These are phyloP conservation scores for Holothuria scabra DNA, from an alignment of 53 echinoderm and acorn worm species.

Conservation along the genomic window DNA sequence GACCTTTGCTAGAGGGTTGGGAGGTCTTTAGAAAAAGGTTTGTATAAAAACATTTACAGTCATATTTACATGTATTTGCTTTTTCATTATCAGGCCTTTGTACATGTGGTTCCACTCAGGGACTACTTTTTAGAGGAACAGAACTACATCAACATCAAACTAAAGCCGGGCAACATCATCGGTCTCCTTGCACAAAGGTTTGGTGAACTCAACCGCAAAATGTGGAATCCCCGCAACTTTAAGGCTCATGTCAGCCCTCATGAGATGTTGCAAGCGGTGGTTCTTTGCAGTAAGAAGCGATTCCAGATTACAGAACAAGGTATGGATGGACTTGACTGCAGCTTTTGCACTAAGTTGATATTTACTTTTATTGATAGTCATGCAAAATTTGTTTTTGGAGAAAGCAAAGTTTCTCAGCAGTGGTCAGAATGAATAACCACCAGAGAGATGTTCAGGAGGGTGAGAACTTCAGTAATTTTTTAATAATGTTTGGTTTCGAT, in stretches of 20 bases:
- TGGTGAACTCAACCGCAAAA: constrained; percentile 96
- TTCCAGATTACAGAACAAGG: constrained; percentile 98
- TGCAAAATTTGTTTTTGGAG: not conserved
- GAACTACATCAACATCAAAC: constrained; percentile 88
- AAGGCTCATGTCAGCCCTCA: constrained; percentile 99
- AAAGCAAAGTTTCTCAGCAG: too few species aligned
- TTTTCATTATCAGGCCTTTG: constrained; percentile 70
- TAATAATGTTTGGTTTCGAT: too few species aligned
- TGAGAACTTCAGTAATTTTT: too few species aligned
- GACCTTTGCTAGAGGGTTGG: too few species aligned
- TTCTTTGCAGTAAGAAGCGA: constrained; percentile 93
- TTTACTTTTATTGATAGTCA: not conserved
- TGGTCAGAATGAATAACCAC: too few species aligned
- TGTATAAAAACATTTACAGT: too few species aligned
- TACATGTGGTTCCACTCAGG: constrained; percentile 78
- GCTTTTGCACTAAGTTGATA: too few species aligned
- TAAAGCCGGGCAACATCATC: constrained; percentile 94
- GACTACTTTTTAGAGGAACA: constrained; percentile 91
- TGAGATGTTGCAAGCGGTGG: constrained; percentile 93
- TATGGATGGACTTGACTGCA: constrained; percentile 2
- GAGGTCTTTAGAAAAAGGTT: too few species aligned
- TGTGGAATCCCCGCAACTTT: constrained; percentile 99
- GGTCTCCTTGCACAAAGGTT: constrained; percentile 91
- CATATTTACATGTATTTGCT: not conserved
- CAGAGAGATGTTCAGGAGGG: too few species aligned